These are phyloP conservation scores for Thymelicus acteon DNA, from an alignment of 2,888 invertebrate genomes.

Conservation along the genomic window DNA sequence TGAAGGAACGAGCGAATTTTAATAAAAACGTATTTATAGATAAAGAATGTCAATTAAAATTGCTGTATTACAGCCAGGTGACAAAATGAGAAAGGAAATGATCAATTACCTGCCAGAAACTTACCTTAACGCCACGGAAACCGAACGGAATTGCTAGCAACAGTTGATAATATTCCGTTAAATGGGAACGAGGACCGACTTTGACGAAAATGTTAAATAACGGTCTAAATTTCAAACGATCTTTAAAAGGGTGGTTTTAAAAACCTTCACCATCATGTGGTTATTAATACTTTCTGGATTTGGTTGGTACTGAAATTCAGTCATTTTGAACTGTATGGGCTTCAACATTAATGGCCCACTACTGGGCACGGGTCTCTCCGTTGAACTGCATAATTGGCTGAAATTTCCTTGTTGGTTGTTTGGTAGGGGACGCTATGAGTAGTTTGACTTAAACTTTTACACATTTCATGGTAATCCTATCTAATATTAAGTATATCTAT, in stretches of 20 bases:
- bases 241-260: no score
- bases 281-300: no score
- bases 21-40: not conserved
- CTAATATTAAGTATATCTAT: no score
- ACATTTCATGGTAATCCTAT: no score
- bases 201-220: not conserved
- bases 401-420: not conserved
- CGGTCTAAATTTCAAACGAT: not conserved
- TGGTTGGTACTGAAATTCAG: no score
- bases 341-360: no score
- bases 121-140: not conserved
- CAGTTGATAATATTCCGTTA: conserved; percentile 1
- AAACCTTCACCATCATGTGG: no score
- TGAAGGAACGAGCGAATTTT: no score
- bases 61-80: conserved; percentile 7
- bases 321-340: no score
- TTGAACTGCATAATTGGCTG: not conserved
- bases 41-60: conserved; percentile 6
- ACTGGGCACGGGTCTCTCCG: no score
- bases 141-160: not conserved
- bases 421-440: no score
- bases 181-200: conserved; percentile 2
- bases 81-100: conserved; percentile 13
- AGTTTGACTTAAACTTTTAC: no score
- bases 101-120: conserved; percentile 14